Conservation (phyloP, 2,113 vertebrate species). For the Actenoides hombroni region DNA sequence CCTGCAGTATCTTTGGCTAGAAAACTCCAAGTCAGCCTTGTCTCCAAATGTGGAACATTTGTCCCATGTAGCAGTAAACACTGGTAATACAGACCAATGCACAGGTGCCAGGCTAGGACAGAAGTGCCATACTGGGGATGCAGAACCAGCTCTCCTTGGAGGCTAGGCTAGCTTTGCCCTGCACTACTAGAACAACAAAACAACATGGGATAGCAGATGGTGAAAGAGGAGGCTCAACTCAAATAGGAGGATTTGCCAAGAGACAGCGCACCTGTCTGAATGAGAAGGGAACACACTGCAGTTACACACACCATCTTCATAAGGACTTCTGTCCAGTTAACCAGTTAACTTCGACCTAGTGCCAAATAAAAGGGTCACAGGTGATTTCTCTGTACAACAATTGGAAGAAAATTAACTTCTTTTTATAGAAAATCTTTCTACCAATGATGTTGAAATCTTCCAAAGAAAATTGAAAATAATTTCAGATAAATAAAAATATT, state of each 20-base stretch:
- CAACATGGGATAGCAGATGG: neutral
- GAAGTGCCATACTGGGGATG: neutral
- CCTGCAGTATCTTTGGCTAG: neutral
- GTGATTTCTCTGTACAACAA: neutral
- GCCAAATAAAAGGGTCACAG: neutral
- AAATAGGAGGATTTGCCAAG: neutral
- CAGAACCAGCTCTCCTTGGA: neutral
- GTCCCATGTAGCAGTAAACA: neutral
- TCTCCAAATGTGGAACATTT: neutral
- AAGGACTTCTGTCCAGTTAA: neutral
- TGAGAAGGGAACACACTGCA: neutral
- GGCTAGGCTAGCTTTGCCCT: neutral
- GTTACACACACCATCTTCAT: neutral
- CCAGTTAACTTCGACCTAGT: neutral
- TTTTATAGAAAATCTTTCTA: neutral
- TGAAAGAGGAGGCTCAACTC: neutral
- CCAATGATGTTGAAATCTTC: accelerated
- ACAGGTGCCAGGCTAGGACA: neutral
- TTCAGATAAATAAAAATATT: neutral
- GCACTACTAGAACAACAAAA: neutral
- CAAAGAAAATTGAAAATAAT: accelerated
- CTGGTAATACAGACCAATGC: neutral
- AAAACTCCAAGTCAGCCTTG: neutral
- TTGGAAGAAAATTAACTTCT: neutral
- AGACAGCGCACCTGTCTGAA: neutral